phyloP scores from a whole-genome alignment of 2,797 vertebrate species.

The Peromyscus attwateri region DNA sequence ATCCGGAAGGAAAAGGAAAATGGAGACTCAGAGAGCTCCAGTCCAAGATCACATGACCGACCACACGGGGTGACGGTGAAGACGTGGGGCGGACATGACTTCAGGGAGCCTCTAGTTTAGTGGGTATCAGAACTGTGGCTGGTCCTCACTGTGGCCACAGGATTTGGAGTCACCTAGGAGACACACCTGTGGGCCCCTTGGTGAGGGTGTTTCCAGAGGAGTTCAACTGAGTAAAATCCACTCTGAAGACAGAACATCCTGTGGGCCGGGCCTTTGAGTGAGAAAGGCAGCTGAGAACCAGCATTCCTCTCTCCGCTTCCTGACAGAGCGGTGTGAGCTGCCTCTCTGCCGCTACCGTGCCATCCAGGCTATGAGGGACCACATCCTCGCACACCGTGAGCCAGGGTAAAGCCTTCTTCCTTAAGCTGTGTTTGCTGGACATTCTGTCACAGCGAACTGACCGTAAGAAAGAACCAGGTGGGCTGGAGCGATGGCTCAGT shows the following conservation, averaged over 20 bases:
- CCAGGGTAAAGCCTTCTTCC: neutral
- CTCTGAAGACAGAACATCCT: neutral
- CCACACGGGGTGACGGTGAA: neutral
- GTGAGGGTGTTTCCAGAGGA: neutral
- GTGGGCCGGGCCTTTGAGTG: too few species aligned
- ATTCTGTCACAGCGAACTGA: neutral
- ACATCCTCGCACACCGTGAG: neutral
- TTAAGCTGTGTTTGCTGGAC: neutral
- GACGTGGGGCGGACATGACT: neutral
- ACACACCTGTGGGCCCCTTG: neutral
- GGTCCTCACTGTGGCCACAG: neutral
- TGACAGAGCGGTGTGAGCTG: neutral
- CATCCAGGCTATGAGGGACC: neutral
- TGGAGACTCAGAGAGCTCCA: neutral
- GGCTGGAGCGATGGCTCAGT: neutral
- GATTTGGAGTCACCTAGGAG: neutral
- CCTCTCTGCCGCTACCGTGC: neutral
- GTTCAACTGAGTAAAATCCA: neutral
- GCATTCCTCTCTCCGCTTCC: too few species aligned
- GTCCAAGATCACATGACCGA: neutral
- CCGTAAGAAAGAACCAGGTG: neutral
- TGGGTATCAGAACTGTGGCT: neutral
- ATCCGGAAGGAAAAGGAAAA: neutral
- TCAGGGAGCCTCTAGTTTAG: neutral
- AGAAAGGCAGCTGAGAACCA: neutral